Base-by-base conservation (phyloP, 2,888 invertebrate species). In the Oxystoma pomonae region DNA sequence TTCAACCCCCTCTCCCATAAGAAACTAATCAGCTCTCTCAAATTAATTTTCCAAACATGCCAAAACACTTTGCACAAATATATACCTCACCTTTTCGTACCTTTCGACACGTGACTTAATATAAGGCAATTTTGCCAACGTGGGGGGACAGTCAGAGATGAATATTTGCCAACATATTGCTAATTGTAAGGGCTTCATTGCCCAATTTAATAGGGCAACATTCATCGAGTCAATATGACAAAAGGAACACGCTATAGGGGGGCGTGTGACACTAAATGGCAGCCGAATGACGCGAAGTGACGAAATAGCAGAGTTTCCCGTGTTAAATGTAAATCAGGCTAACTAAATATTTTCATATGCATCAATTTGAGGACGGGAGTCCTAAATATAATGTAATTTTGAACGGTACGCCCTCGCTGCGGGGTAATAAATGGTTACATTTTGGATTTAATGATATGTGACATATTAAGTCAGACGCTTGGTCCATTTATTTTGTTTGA, bases 131-230 rank as follows among this genome's bases (percentile, higher is more conserved):
- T 35, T 35, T 12, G 12, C 12, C 3, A 35, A 35, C 35, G 12
- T 35, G 35, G 35, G 35, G 57, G 67, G 68, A 64, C 63, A 59
- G 61, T 56, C 59, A 62, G 70, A 73, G 59, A 77, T 77, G 75
- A 77, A 74, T 77, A 77, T 78, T 77, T 75, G 77, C 75, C 72
- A 76, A 77, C 77, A 78, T 78, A 78, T 78, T 78, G 77, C 76
- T 76, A 76, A 76, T 77, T 76, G 74, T 72, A 70, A 71, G 67
- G 69, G 71, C 73, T 73, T 72, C 73, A 73, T 73, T 73, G 74
- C 74, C 70, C 73, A 70, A 75, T 74, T 76, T 76, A 74, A 76
- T 75, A 73, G 69, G 71, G 67, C 62, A 69, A 68, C 67, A 73
- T 69, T 72, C 68, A 71, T 62, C 53, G 17, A 19, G 53, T 19